Conservation (phyloP, 2,888 invertebrate species). For the Ophonus ardosiacus region DNA sequence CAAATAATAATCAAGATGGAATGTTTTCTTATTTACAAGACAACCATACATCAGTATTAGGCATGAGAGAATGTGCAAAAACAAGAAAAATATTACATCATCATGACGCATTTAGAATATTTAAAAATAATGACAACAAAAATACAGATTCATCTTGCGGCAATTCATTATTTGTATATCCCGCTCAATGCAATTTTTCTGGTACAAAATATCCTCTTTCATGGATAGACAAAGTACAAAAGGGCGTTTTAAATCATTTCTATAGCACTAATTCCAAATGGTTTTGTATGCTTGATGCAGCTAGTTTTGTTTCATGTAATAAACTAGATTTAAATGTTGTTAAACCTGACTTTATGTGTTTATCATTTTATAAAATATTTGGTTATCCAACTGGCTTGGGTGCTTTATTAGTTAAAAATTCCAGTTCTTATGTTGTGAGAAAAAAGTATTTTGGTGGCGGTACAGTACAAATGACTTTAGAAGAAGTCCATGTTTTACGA, state of each 20-base stretch:
- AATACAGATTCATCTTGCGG: slow-evolving; percentile 71
- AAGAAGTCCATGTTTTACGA: slow-evolving; percentile 84
- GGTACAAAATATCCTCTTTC: slow-evolving; percentile 92
- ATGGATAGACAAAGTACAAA: slow-evolving; percentile 82
- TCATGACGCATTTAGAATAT: slow-evolving; percentile 77
- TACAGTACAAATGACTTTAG: slow-evolving; percentile 91
- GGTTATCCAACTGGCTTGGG: slow-evolving; percentile 97
- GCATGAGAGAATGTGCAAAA: slow-evolving; percentile 88
- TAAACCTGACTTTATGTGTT: slow-evolving; percentile 91
- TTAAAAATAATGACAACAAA: slow-evolving; percentile 69
- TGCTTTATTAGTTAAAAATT: slow-evolving; percentile 88
- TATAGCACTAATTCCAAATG: slow-evolving; percentile 73
- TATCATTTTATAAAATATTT: slow-evolving; percentile 99
- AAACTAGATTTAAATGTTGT: slow-evolving; percentile 83
- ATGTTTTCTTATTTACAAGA: slow-evolving; percentile 90
- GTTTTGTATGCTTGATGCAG: slow-evolving; percentile 92
- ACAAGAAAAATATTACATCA: slow-evolving; percentile 79
- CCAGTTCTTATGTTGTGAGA: slow-evolving; percentile 79
- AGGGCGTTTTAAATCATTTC: slow-evolving; percentile 78
- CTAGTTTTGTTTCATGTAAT: slow-evolving; percentile 88
- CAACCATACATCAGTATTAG: slow-evolving; percentile 97
- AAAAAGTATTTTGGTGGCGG: slow-evolving; percentile 95
- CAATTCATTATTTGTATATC: slow-evolving; percentile 87
- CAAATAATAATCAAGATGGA: slow-evolving; percentile 75
- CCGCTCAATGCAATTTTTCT: slow-evolving; percentile 97